phyloP scores from a whole-genome alignment of 2,888 invertebrate species.

The Bombylius discolor region DNA sequence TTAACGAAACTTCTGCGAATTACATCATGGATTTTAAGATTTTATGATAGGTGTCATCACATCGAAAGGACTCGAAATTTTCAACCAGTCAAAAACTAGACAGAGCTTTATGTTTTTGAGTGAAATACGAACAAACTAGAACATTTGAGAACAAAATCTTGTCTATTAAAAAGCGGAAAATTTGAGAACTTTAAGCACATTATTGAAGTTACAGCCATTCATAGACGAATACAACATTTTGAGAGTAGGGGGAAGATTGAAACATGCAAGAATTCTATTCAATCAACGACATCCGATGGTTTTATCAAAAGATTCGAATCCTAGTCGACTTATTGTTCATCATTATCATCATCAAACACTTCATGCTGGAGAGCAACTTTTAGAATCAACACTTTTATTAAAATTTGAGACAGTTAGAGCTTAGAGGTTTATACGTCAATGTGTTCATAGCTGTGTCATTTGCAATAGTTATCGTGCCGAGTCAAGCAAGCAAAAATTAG shows the following conservation, averaged over 20 bases:
- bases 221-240: not conserved
- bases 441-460: constrained; percentile 6
- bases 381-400: not conserved
- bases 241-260: not conserved
- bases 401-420: constrained; percentile 4
- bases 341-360: not conserved
- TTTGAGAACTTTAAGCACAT: not conserved
- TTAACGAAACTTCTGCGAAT: not conserved
- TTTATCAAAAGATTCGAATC: not conserved
- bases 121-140: not conserved
- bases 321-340: not conserved
- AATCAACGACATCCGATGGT: not conserved
- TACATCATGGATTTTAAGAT: not conserved
- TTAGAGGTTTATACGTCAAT: not conserved
- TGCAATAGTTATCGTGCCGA: constrained; percentile 6
- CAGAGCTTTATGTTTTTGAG: not conserved
- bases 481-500: constrained; percentile 14
- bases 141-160: not conserved
- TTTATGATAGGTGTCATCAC: not conserved
- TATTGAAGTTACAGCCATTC: not conserved
- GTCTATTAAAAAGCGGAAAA: not conserved
- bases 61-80: not conserved
- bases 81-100: not conserved
- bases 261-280: not conserved
- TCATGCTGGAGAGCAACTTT: not conserved